These are phyloP conservation scores for Drosophila yakuba DNA, from an alignment of 1,140 invertebrate species.

Conservation along the genomic window DNA sequence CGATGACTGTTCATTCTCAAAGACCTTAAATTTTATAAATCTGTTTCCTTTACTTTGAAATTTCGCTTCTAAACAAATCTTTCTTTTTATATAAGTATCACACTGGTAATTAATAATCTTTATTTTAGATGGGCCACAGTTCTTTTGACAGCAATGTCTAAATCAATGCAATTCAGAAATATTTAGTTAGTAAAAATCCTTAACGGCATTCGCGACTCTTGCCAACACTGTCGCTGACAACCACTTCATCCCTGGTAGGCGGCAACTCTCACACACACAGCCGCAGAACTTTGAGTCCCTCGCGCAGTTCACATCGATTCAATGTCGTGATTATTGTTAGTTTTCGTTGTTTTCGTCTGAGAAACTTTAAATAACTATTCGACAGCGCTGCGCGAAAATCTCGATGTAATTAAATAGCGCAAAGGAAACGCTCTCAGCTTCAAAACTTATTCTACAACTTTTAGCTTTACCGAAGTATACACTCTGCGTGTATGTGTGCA, in stretches of 20 bases:
- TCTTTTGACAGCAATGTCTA: too few relatives aligned
- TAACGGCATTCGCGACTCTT: neutral
- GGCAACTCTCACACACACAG: slow-evolving; percentile 16
- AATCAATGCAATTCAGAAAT: too few relatives aligned
- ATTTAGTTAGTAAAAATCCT: too few relatives aligned
- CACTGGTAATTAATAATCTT: too few relatives aligned
- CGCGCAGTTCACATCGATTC: slow-evolving; percentile 4
- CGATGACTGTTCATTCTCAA: too few relatives aligned
- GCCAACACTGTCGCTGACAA: slow-evolving; percentile 7
- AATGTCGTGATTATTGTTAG: slow-evolving; percentile 27
- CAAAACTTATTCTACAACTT: neutral
- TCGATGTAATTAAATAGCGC: neutral
- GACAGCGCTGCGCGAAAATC: neutral
- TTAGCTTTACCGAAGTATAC: neutral
- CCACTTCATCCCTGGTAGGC: slow-evolving; percentile 5
- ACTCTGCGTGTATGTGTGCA: neutral
- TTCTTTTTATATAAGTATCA: too few relatives aligned
- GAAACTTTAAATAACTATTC: neutral
- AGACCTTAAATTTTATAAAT: too few relatives aligned
- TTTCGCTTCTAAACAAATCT: too few relatives aligned
- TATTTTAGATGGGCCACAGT: too few relatives aligned
- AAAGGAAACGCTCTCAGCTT: neutral
- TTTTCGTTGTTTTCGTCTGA: slow-evolving; percentile 17
- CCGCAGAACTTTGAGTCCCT: slow-evolving; percentile 1
- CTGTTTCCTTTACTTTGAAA: too few relatives aligned